These are phyloP conservation scores for Nineta flava DNA, from an alignment of 2,888 invertebrate genomes.

Conservation along the genomic window DNA sequence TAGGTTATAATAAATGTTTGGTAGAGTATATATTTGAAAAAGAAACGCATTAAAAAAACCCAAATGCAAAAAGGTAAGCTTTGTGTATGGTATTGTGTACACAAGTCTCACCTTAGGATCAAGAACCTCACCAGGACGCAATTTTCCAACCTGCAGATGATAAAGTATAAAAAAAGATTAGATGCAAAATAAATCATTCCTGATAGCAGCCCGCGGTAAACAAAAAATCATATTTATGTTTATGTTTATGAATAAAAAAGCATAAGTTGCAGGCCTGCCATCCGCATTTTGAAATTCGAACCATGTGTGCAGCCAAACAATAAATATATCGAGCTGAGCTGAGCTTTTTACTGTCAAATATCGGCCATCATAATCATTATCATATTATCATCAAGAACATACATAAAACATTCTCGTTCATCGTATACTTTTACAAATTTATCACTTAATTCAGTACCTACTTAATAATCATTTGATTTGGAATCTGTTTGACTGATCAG, in stretches of 20 bases:
- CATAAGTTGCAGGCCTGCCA: too few species aligned
- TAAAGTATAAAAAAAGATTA: constrained; percentile 9
- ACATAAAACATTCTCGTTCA: too few species aligned
- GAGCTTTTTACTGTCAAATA: too few species aligned
- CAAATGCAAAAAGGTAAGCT: constrained; percentile 25
- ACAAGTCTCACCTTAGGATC: constrained; percentile 61
- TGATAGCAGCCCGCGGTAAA: neutral
- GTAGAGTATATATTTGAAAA: neutral
- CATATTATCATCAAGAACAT: too few species aligned
- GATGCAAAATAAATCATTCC: constrained; percentile 2
- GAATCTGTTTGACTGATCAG: too few species aligned
- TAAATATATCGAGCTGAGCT: too few species aligned
- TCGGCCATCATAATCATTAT: too few species aligned
- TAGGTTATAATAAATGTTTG: too few species aligned
- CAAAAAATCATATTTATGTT: neutral
- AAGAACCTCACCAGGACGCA: constrained; percentile 64
- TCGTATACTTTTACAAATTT: too few species aligned
- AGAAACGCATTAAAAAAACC: neutral
- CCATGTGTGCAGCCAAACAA: neutral
- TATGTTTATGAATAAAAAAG: neutral
- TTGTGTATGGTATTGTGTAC: constrained; percentile 30
- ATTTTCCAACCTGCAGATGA: constrained; percentile 48
- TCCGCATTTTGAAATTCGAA: constrained; percentile 5
- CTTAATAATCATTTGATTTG: too few species aligned
- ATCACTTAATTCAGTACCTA: too few species aligned